Evolutionary conservation across 2,888 invertebrate genomes (phyloP), one percentile per base, ranked within the genome.

Genomic region (Ganaspis brasiliensis): DNA sequence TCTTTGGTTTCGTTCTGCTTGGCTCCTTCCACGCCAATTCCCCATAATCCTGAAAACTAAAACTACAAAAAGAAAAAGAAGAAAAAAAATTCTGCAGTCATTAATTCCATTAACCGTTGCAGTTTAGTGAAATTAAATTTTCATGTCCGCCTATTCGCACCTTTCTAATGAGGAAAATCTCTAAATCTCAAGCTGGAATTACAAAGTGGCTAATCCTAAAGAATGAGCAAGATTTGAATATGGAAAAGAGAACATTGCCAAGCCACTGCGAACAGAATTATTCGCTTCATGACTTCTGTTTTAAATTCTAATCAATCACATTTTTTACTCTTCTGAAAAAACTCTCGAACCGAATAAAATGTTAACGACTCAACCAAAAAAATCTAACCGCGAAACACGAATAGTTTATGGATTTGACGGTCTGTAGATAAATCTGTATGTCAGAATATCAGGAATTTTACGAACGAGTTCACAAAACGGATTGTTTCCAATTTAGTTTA

Each of bases 91-190:
- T 70, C 45, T 55, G 12, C 12, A 67, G 40, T 52, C 79, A 37
- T 73, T 71, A 74, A 77, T 81, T 81, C 79, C 79, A 73, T 83
- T 77, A 71, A 78, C 72, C 61, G 56, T 59, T 63, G 49, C 72
- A 67, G 55, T 81, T 81, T 80, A 74, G 31, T 72, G 76, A 79
- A 86, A 85, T 86, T 82, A 79, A 79, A 77, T 71, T 73, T 6
- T 56, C 77, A 37, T 21, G 14, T 61, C 12, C 12, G n/a, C 35
- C 12, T 37, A 16, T 31, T 12, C 16, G 19, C 37, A 4, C 5
- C 12, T 19, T 16, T 19, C 0, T 63, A 21, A 40, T 37, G 1
- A 14, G 6, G 21, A 63, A 63, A 63, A 21, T 63, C 0, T 21
- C 63, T 19, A 19, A 61, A 57, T 8, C 26, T 19, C 9, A 10